Base-by-base conservation (phyloP, 2,797 vertebrate genomes). In the Hirundo rustica region DNA sequence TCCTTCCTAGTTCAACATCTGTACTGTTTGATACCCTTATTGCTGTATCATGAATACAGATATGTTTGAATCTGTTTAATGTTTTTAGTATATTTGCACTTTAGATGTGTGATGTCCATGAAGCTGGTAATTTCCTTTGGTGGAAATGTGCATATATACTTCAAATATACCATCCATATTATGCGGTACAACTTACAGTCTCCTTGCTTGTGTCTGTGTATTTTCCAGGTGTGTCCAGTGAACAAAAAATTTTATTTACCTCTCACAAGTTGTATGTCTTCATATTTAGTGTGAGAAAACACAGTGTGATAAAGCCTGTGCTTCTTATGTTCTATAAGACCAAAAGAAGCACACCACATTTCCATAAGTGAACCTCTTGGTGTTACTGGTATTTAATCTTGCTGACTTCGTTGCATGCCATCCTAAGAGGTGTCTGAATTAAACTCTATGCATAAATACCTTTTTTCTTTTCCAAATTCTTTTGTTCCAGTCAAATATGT, bases 51-150 rank as follows among this genome's bases (percentile, higher is more conserved):
- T 58, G 54, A 72, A 45, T 64, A 11, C 12, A 64, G 25, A 79
- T 51, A 29, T 32, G 10, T 62, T 88, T 17, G 29, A 55, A 88
- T 83, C 23, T 67, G 5, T 45, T 74, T 55, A 67, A 71, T 71
- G 4, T 7, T 68, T 66, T 34, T 23, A 19, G 6, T 17, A 14
- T 72, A 13, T 66, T 84, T 78, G 4, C 22, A 44, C 4, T 50
- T 95, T 11, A 38, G 10, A n/a, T 7, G 1, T 1, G 0, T 30
- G 32, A 32, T 60, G 18, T 16, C 14, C 1, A 0, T 32, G 60
- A 73, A n/a, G 29, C 36, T 71, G 7, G 13, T 47, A 58, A 17
- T 51, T 13, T 47, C 4, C 14, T 55, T 85, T 60, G 13, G 16
- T 55, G 40, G 21, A 47, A 7, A 2, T 11, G 3, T 47, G 8